These are phyloP conservation scores for Epizoanthus rinbou DNA, from an alignment of 92 coral and sea anemone species.

Conservation along the genomic window DNA sequence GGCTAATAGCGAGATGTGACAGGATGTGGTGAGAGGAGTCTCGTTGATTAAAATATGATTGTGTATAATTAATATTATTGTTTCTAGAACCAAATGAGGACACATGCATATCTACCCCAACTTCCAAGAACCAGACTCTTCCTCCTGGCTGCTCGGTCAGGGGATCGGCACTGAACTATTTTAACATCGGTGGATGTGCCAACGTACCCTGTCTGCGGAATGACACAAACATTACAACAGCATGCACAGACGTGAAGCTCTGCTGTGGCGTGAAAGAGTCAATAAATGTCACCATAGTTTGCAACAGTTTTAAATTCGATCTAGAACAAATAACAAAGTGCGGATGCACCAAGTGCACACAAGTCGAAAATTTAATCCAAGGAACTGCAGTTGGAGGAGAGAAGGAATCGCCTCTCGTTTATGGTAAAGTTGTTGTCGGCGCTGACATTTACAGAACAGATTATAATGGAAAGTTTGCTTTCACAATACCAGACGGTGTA, in stretches of 20 bases:
- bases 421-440: constrained; percentile 36
- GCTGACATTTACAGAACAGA: constrained; percentile 27
- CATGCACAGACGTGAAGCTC: neutral
- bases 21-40: too few relatives aligned
- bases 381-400: constrained; percentile 45
- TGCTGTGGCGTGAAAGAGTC: constrained; percentile 34
- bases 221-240: neutral
- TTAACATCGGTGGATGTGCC: constrained; percentile 47
- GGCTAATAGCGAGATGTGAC: too few relatives aligned
- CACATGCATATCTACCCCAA: constrained; percentile 37
- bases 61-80: neutral
- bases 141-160: constrained; percentile 49
- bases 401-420: constrained; percentile 33
- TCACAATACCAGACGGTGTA: constrained; percentile 16
- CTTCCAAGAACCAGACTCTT: neutral
- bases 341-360: constrained; percentile 33
- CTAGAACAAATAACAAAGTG: constrained; percentile 30
- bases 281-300: constrained; percentile 9
- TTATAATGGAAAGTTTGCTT: constrained; percentile 30
- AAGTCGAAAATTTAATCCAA: neutral
- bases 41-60: too few relatives aligned
- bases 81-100: constrained; percentile 26
- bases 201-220: constrained; percentile 34
- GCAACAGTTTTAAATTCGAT: constrained; percentile 9
- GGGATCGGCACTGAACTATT: constrained; percentile 15